Conservation (phyloP, 2,113 vertebrate species). For the Boleophthalmus pectinirostris region DNA sequence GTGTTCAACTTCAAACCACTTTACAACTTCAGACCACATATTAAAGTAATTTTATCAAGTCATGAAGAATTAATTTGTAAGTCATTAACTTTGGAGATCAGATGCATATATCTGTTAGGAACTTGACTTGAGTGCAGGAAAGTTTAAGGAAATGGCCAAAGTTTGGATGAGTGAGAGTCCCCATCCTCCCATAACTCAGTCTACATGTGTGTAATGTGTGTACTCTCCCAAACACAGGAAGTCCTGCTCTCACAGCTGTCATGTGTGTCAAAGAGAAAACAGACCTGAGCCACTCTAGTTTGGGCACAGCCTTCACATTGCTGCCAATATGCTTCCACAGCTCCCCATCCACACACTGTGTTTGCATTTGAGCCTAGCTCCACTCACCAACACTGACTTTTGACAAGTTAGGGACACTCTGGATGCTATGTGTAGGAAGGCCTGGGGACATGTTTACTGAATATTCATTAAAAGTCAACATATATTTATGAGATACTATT, state of each 20-base stretch:
- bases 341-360: constrained; percentile 14
- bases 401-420: constrained; percentile 16
- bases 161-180: constrained; percentile 26
- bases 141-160: constrained; percentile 16
- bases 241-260: constrained; percentile 44
- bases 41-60: constrained; percentile 5
- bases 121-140: background rate
- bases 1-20: constrained; percentile 22
- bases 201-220: constrained; percentile 12
- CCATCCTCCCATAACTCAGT: constrained; percentile 12
- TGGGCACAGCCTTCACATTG: constrained; percentile 26
- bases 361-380: constrained; percentile 13
- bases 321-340: constrained; percentile 38
- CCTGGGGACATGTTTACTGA: constrained; percentile 8
- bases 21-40: constrained; percentile 26
- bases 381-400: constrained; percentile 27
- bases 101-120: background rate
- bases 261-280: constrained; percentile 56
- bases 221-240: constrained; percentile 22
- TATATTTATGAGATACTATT: background rate
- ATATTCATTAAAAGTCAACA: background rate
- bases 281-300: constrained; percentile 42
- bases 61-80: background rate
- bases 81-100: background rate
- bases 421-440: background rate